Evolutionary conservation across 2,797 vertebrate species (phyloP).

Genomic region (Typhlichthys subterraneus): DNA sequence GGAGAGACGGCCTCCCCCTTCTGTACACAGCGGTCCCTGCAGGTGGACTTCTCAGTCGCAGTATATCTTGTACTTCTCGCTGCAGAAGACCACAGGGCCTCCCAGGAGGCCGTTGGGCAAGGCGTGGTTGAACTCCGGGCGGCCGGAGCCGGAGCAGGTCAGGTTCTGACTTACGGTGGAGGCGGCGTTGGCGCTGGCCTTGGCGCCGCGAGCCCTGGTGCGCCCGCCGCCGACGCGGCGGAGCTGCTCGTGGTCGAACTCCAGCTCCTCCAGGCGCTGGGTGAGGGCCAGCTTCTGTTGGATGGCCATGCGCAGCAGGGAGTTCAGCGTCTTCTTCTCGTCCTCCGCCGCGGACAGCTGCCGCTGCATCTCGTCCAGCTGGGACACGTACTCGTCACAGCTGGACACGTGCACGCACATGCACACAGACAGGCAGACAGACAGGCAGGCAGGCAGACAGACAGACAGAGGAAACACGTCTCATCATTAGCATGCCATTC

Average conservation of each 20-base stretch:
- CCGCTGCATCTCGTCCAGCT: conserved; percentile 97
- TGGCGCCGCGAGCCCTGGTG: conserved; percentile 78
- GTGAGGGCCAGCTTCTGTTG: conserved; percentile 99
- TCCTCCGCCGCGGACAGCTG: conserved; percentile 96
- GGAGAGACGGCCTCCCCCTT: conserved; percentile 59
- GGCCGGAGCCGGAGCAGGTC: conserved; percentile 81
- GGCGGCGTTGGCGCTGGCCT: conserved; percentile 69
- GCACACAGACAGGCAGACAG: neutral
- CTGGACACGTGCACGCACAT: conserved; percentile 63
- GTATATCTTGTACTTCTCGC: conserved; percentile 98
- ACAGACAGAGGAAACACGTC: neutral
- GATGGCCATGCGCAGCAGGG: conserved; percentile 96
- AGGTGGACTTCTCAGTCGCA: conserved; percentile 86
- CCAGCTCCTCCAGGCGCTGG: conserved; percentile 95
- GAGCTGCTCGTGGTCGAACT: conserved; percentile 93
- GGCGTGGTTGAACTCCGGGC: conserved; percentile 77
- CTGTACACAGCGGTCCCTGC: conserved; percentile 72
- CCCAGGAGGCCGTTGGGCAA: conserved; percentile 73
- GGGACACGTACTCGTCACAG: conserved; percentile 96
- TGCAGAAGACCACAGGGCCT: conserved; percentile 86
- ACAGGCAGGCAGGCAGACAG: neutral
- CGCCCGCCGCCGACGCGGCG: conserved; percentile 82
- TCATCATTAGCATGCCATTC: neutral
- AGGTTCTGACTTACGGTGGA: conserved; percentile 89
- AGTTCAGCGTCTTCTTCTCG: conserved; percentile 99